Evolutionary conservation across 2,797 vertebrate genomes (phyloP).

Genomic region (Acanthornis magna): DNA sequence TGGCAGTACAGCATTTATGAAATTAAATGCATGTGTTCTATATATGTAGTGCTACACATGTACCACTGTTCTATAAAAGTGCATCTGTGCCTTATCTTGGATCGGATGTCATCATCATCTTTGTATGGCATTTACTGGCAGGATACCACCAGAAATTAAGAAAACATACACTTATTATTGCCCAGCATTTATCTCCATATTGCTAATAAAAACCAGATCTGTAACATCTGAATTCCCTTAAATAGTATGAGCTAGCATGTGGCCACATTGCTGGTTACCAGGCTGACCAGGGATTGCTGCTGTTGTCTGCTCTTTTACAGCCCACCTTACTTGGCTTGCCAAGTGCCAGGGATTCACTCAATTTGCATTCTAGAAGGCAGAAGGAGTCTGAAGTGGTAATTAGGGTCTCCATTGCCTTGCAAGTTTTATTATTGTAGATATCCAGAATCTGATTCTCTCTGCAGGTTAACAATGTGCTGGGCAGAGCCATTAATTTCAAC

Average conservation of each 20-base stretch:
- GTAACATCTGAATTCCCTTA: conserved; percentile 5
- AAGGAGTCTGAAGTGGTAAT: conserved; percentile 35
- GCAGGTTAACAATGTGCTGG: background rate
- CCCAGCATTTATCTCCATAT: background rate
- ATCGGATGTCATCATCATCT: conserved; percentile 34
- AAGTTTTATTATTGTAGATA: conserved; percentile 32
- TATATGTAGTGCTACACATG: background rate
- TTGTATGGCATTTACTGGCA: conserved; percentile 28
- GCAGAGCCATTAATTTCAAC: background rate
- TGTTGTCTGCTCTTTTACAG: background rate
- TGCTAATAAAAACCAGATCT: background rate
- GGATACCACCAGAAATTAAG: conserved; percentile 33
- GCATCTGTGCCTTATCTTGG: conserved; percentile 35
- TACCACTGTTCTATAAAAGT: conserved; percentile 31
- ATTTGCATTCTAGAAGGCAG: conserved; percentile 19
- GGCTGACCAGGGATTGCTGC: background rate
- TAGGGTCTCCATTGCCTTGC: background rate
- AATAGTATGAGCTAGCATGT: background rate
- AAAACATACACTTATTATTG: conserved; percentile 13
- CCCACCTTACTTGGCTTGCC: background rate
- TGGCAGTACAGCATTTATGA: background rate
- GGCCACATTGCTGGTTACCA: background rate
- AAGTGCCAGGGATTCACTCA: background rate
- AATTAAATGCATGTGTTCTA: conserved; percentile 37
- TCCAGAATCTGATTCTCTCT: background rate